These are phyloP conservation scores for Holacanthus passer DNA, from an alignment of 2,113 vertebrate genomes.

Conservation along the genomic window DNA sequence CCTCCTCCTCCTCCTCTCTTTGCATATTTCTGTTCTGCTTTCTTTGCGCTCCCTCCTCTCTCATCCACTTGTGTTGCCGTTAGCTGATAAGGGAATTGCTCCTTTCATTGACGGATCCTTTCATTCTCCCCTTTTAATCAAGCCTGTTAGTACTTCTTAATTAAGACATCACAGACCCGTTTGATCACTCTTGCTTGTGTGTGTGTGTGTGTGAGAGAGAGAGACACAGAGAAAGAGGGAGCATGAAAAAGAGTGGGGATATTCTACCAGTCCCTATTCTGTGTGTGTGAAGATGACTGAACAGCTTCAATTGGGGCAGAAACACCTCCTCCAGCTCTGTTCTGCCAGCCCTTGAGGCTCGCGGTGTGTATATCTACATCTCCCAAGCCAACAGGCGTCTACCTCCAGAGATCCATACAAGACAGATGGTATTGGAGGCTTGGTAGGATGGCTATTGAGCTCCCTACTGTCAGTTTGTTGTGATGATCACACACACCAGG, in stretches of 20 bases:
- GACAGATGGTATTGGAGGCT: conserved; percentile 83
- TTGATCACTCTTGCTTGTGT: conserved; percentile 77
- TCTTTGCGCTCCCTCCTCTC: conserved; percentile 28
- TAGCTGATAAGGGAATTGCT: conserved; percentile 79
- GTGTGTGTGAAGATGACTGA: conserved; percentile 78
- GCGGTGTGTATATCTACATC: conserved; percentile 69
- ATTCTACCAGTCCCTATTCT: conserved; percentile 53
- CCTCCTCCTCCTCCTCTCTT: conserved; percentile 37
- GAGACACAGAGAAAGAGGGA: conserved; percentile 17
- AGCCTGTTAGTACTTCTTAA: conserved; percentile 83
- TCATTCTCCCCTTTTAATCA: conserved; percentile 84
- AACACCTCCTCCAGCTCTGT: conserved; percentile 67
- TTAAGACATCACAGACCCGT: conserved; percentile 85
- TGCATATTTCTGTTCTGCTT: conserved; percentile 59
- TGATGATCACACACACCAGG: conserved; percentile 77
- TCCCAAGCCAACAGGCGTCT: conserved; percentile 71
- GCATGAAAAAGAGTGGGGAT: conserved; percentile 58
- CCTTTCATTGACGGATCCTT: conserved; percentile 79
- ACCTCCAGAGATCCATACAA: conserved; percentile 83
- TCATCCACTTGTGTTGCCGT: conserved; percentile 64
- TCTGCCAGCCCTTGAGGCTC: conserved; percentile 74
- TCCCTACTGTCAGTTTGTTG: conserved; percentile 75
- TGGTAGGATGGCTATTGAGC: conserved; percentile 68
- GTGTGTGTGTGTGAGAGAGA: conserved; percentile 16
- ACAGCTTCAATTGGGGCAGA: conserved; percentile 80